Evolutionary conservation across 2,888 invertebrate species (phyloP).

Genomic region (Drosophila anomalata): DNA sequence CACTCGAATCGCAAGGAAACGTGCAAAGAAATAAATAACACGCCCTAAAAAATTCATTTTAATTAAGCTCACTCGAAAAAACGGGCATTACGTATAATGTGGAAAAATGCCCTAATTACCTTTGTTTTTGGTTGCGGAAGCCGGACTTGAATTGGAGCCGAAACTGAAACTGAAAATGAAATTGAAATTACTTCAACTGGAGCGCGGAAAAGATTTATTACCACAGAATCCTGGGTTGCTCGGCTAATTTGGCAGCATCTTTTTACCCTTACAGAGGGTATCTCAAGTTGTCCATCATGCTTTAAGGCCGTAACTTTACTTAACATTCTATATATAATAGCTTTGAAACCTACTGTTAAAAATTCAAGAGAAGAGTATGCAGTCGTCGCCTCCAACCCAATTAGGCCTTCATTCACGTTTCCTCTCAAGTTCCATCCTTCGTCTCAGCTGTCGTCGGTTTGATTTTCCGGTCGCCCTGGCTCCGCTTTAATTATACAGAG

Average conservation of each 20-base stretch:
- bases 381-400: neutral
- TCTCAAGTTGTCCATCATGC: neutral
- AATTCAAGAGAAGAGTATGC: neutral
- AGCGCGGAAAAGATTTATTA: constrained; percentile 65
- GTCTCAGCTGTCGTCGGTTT: constrained; percentile 55
- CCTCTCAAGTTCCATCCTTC: constrained; percentile 25
- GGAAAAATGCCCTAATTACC: constrained; percentile 68
- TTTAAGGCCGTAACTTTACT: too few relatives aligned
- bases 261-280: neutral
- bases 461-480: constrained; percentile 65
- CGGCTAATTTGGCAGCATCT: constrained; percentile 57
- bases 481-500: constrained; percentile 65
- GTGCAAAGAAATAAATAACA: constrained; percentile 37
- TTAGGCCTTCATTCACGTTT: constrained; percentile 1
- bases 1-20: constrained; percentile 45
- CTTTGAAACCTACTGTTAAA: too few relatives aligned
- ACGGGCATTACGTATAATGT: constrained; percentile 38
- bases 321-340: too few relatives aligned
- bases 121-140: constrained; percentile 48
- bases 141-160: constrained; percentile 4
- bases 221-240: constrained; percentile 42
- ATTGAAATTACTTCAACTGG: constrained; percentile 57
- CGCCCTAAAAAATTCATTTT: constrained; percentile 55
- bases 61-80: constrained; percentile 49
- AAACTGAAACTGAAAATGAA: constrained; percentile 46